Base-by-base conservation (phyloP, 2,113 vertebrate genomes). In the Rostratula benghalensis region DNA sequence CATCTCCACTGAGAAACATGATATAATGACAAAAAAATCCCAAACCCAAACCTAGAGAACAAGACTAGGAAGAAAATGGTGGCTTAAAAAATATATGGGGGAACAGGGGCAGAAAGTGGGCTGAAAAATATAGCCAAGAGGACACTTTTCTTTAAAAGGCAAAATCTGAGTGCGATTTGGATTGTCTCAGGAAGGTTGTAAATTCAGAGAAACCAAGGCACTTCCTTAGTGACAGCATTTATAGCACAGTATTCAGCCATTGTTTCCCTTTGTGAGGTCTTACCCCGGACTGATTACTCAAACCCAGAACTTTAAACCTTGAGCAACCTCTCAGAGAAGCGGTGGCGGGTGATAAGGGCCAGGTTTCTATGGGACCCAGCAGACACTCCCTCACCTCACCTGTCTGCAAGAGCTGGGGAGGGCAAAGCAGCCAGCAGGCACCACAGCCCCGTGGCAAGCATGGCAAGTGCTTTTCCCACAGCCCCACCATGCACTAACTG, bases 241-340 rank as follows among this genome's bases (percentile, higher is more conserved):
- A 87, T 11, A 88, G 91, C 89, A 27, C 71, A 77, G 75, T 10
- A 77, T 91, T 90, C 78, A 91, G 91, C 89, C 94, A 85, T 88
- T 91, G 91, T 91, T 80, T 94, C 90, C 91, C 82, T 91, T 83
- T 33, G 51, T 28, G 27, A 92, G 67, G 90, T 74, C 67, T 86
- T 71, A n/a, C 2, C 17, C 86, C 10, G 64, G 69, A 31, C 91
- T 69, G 12, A 54, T 94, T 41, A 73, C 82, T 88, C 84, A 76
- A 79, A 74, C 11, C 14, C 87, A 96, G 94, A 94, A 95, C 96
- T 97, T 95, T 97, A 97, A 94, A 95, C 94, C 95, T 81, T 92
- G 83, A 93, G 95, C 88, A 92, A 80, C 67, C 86, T 92, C 64
- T 71, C 80, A 70, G 33, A 87, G 91, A 87, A 80, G 67, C 11